These are phyloP conservation scores for Parotia lawesii DNA, from an alignment of 2,113 vertebrate genomes.

Conservation along the genomic window DNA sequence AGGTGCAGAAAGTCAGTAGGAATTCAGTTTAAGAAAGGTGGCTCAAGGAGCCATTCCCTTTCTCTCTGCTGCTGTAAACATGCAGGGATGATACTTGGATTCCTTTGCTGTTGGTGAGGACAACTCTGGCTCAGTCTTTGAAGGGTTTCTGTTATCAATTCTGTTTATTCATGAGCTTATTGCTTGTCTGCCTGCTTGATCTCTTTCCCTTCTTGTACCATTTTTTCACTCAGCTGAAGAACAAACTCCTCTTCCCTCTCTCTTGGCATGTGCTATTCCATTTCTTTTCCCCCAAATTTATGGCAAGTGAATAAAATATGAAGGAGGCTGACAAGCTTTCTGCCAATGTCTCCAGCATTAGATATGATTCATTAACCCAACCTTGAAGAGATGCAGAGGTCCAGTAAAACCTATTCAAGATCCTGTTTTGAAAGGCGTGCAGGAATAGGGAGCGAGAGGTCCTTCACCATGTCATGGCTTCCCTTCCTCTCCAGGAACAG, in stretches of 20 bases:
- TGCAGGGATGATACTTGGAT: background rate
- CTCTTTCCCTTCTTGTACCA: rapidly evolving
- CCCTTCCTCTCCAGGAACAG: background rate
- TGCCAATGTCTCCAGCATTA: background rate
- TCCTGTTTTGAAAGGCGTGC: background rate
- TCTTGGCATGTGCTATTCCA: background rate
- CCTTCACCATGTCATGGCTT: background rate
- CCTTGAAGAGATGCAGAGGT: background rate
- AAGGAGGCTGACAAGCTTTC: background rate
- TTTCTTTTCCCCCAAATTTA: background rate
- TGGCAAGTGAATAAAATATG: background rate
- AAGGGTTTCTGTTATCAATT: background rate
- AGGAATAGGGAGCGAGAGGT: background rate
- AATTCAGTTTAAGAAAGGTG: background rate
- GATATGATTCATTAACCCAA: background rate
- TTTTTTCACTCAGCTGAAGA: background rate
- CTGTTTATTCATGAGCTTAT: background rate
- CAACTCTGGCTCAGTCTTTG: background rate
- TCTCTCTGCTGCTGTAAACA: background rate
- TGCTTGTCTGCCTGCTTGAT: background rate
- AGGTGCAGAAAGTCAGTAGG: background rate
- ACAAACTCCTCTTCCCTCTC: background rate
- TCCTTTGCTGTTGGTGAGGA: background rate
- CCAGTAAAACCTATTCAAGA: background rate
- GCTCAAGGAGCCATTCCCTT: background rate